phyloP scores from a whole-genome alignment of 2,797 vertebrate genomes.

The Peromyscus attwateri region DNA sequence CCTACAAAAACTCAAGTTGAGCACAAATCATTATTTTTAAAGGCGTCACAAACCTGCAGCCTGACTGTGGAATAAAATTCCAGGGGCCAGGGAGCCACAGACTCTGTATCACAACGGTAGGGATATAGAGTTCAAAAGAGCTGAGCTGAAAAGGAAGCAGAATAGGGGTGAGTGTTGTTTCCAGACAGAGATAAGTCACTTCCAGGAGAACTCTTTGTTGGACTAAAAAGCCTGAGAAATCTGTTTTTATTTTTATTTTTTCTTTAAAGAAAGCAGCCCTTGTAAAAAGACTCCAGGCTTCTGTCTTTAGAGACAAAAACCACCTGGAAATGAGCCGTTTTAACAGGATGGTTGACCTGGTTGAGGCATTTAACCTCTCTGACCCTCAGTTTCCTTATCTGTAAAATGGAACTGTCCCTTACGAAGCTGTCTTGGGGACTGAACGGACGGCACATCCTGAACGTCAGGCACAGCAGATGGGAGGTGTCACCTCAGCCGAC shows the following conservation, averaged over 20 bases:
- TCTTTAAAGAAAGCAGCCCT: conserved; percentile 12
- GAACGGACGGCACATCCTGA: background rate
- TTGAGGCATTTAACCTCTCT: background rate
- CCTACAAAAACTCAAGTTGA: conserved; percentile 40
- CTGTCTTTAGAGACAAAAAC: background rate
- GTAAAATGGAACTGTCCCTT: conserved; percentile 22
- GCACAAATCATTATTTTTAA: conserved; percentile 43
- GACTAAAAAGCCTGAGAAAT: conserved; percentile 35
- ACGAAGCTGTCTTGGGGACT: background rate
- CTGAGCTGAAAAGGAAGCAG: background rate
- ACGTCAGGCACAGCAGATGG: background rate
- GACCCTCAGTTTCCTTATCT: background rate
- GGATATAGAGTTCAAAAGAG: background rate
- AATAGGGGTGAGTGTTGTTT: background rate
- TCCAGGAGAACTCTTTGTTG: background rate
- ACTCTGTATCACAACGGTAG: background rate
- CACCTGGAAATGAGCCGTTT: background rate
- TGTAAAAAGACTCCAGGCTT: background rate
- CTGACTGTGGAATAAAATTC: background rate
- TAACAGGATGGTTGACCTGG: background rate
- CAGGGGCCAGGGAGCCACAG: background rate
- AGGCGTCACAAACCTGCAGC: conserved; percentile 26
- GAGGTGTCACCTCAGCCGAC: background rate
- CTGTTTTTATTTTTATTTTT: conserved; percentile 40
- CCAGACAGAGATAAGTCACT: conserved; percentile 55